Conservation (phyloP, 2,113 vertebrate species). For the Condylura cristata region DNA sequence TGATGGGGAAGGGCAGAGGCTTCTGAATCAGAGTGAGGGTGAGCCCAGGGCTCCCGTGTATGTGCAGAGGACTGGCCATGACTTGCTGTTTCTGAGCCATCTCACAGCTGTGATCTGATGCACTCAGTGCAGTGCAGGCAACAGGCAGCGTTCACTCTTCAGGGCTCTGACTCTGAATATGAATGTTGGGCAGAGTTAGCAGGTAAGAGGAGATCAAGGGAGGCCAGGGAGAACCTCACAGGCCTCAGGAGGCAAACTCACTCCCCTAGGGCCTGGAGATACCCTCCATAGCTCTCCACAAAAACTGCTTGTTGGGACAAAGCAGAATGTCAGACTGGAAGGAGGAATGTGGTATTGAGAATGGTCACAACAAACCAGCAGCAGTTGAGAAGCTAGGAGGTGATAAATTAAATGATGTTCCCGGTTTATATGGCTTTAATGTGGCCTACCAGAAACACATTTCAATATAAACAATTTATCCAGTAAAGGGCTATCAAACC, state of each 20-base stretch:
- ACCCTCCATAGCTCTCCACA: fast-evolving
- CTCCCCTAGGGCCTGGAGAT: no score
- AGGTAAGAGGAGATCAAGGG: fast-evolving
- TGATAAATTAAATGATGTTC: slow-evolving; percentile 63
- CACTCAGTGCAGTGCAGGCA: fast-evolving
- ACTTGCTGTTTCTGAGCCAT: not conserved
- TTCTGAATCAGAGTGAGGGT: not conserved
- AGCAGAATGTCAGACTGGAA: not conserved
- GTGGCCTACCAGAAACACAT: slow-evolving; percentile 46
- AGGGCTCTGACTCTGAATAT: not conserved
- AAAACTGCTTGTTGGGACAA: not conserved
- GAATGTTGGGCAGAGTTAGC: not conserved
- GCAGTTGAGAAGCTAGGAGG: slow-evolving; percentile 13
- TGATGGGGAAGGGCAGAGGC: not conserved
- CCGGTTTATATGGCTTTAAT: slow-evolving; percentile 9
- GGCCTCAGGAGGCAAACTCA: fast-evolving
- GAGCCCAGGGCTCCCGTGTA: fast-evolving
- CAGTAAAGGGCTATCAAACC: slow-evolving; percentile 34
- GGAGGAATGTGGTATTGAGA: not conserved
- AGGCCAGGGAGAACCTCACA: fast-evolving
- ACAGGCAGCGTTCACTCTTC: fast-evolving
- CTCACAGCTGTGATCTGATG: not conserved
- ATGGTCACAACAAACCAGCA: not conserved
- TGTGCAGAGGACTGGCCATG: fast-evolving
- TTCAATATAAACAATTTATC: slow-evolving; percentile 80